phyloP scores from a whole-genome alignment of 1,140 invertebrate genomes.

The Hesperophylax magnus region DNA sequence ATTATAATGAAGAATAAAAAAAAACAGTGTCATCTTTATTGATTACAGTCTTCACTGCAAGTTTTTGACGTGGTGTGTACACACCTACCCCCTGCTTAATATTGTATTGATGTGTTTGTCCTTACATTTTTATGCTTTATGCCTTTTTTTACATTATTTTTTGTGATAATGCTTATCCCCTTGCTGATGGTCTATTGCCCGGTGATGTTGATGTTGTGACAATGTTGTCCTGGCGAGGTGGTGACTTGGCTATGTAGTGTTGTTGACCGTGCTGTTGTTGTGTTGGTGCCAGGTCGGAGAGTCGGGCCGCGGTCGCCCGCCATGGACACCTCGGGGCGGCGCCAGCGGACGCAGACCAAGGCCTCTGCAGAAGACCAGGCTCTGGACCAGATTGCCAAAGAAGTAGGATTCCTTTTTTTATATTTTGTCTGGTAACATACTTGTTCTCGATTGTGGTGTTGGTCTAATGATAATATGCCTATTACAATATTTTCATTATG shows the following conservation, averaged over 20 bases:
- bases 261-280: conserved; percentile 25
- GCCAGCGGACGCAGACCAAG: conserved; percentile 56
- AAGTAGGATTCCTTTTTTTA: conserved; percentile 74
- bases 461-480: neutral
- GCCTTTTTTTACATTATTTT: too few species aligned
- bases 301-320: conserved; percentile 25
- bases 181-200: neutral
- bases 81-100: too few species aligned
- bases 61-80: too few species aligned
- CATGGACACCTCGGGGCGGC: conserved; percentile 55
- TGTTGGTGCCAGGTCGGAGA: conserved; percentile 23
- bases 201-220: neutral
- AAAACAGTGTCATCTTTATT: too few species aligned
- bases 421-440: neutral
- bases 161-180: neutral
- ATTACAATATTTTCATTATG: too few species aligned
- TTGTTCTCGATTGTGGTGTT: neutral
- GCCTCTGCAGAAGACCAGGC: conserved; percentile 84
- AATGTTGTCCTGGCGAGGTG: neutral
- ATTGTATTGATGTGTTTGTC: too few species aligned
- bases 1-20: too few species aligned
- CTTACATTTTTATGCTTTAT: too few species aligned
- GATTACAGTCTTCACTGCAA: too few species aligned
- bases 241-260: too few species aligned
- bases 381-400: conserved; percentile 90